phyloP scores from a whole-genome alignment of 1,140 invertebrate genomes.

The Metopolophium dirhodum region DNA sequence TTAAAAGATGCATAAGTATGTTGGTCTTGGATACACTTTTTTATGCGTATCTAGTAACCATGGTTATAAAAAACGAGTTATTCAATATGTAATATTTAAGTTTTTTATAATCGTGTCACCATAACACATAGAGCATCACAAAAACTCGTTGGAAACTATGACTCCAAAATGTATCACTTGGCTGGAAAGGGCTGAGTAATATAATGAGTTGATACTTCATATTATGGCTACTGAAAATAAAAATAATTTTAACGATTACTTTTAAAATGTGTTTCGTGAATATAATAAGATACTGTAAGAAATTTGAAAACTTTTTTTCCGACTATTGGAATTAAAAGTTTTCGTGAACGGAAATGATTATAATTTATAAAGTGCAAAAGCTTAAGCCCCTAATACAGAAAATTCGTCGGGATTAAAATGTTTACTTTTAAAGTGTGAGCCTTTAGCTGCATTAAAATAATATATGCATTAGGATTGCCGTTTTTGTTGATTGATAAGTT shows the following conservation, averaged over 20 bases:
- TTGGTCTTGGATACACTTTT: too few relatives aligned
- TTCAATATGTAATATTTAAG: too few relatives aligned
- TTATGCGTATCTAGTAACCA: too few relatives aligned
- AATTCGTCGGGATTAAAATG: neutral
- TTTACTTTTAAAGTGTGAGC: neutral
- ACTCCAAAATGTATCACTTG: too few relatives aligned
- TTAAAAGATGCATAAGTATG: too few relatives aligned
- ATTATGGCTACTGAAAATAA: neutral
- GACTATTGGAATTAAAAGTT: neutral
- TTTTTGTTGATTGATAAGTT: conserved; percentile 28
- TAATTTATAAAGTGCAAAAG: neutral
- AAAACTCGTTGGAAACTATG: too few relatives aligned
- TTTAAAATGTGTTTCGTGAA: neutral
- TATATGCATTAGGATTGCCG: neutral
- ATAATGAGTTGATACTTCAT: too few relatives aligned
- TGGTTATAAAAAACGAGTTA: too few relatives aligned
- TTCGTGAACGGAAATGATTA: neutral
- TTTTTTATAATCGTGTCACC: too few relatives aligned
- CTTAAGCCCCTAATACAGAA: neutral
- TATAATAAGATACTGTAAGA: neutral
- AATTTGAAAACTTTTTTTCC: neutral
- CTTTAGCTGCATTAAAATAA: neutral
- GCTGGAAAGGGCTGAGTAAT: too few relatives aligned
- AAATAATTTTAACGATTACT: neutral
- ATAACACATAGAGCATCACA: too few relatives aligned